These are phyloP conservation scores for Nasonia vitripennis DNA, from an alignment of 1,140 invertebrate species.

Conservation along the genomic window DNA sequence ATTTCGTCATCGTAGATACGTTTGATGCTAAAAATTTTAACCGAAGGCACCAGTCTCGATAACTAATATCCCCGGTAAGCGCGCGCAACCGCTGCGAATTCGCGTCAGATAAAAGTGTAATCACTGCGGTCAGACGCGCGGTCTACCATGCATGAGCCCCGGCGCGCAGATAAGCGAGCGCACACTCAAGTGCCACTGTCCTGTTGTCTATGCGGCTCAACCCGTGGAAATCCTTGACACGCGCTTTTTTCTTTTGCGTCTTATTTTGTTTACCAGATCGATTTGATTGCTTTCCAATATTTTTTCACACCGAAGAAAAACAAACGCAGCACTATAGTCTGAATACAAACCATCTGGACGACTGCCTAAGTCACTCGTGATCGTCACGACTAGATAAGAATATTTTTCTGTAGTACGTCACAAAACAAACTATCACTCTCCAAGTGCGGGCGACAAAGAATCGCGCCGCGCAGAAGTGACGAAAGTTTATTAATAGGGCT, in stretches of 20 bases:
- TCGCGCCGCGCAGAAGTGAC: slow-evolving; percentile 13
- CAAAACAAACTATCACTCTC: background rate
- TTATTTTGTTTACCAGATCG: too few species aligned
- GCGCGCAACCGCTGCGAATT: background rate
- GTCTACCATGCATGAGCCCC: slow-evolving; percentile 54
- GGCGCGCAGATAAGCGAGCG: background rate
- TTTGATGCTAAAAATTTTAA: too few species aligned
- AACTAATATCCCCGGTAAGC: background rate
- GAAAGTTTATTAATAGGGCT: slow-evolving; percentile 40
- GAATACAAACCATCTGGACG: background rate
- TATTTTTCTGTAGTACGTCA: background rate
- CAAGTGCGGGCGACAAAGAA: background rate
- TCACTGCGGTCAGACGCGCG: slow-evolving; percentile 56
- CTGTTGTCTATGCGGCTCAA: background rate
- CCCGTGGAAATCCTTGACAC: slow-evolving; percentile 11
- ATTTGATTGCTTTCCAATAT: too few species aligned
- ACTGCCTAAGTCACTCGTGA: background rate
- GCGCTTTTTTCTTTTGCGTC: background rate
- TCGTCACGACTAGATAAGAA: background rate
- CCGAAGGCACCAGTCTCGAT: background rate
- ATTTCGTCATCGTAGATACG: too few species aligned
- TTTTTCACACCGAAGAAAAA: too few species aligned
- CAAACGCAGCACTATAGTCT: too few species aligned
- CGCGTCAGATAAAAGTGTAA: slow-evolving; percentile 53
- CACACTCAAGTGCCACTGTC: background rate